A percentile compares a stretch with the other conserved stretches of the same genome.
These are phyloP conservation scores for Auanema sp. DNA, from an alignment of 2,888 invertebrate species.

Conservation along the genomic window DNA sequence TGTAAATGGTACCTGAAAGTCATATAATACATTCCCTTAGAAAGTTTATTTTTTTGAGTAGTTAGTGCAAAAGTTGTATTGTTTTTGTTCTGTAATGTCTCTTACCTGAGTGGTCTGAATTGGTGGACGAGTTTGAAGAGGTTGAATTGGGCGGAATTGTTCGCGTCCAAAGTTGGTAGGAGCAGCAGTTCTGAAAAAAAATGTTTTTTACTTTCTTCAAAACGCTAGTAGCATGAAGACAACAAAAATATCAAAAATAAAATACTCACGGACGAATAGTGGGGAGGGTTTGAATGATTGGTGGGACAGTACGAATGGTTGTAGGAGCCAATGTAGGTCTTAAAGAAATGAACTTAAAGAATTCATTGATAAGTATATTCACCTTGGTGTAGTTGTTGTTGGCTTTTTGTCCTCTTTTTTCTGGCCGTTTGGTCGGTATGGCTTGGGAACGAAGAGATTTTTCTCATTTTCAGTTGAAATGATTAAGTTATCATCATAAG, in stretches of 20 bases:
- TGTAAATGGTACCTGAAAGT: neutral
- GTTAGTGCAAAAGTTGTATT: neutral
- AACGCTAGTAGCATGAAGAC: too few species aligned
- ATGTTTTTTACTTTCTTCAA: too few species aligned
- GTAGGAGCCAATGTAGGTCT: constrained; percentile 24
- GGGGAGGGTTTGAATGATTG: constrained; percentile 10
- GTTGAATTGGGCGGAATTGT: constrained; percentile 36
- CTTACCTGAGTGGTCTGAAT: constrained; percentile 10
- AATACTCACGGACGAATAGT: constrained; percentile 12
- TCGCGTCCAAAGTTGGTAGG: constrained; percentile 2
- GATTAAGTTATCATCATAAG: constrained; percentile 57
- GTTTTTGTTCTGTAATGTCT: neutral
- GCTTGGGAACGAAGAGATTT: constrained; percentile 55
- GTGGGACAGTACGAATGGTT: constrained; percentile 41
- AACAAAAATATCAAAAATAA: neutral
- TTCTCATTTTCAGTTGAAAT: constrained; percentile 49
- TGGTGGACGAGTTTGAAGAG: constrained; percentile 23
- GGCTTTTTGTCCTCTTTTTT: constrained; percentile 41
- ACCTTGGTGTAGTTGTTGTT: constrained; percentile 34
- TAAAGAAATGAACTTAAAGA: neutral
- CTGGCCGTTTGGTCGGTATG: constrained; percentile 55
- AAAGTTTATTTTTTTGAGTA: too few species aligned
- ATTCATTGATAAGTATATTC: neutral
- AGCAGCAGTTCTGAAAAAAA: neutral
- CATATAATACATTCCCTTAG: too few species aligned